Percentiles rank a stretch among this genome's conserved stretches.
phyloP scores from a whole-genome alignment of 2,797 vertebrate species.

The Gymnothorax javanicus region DNA sequence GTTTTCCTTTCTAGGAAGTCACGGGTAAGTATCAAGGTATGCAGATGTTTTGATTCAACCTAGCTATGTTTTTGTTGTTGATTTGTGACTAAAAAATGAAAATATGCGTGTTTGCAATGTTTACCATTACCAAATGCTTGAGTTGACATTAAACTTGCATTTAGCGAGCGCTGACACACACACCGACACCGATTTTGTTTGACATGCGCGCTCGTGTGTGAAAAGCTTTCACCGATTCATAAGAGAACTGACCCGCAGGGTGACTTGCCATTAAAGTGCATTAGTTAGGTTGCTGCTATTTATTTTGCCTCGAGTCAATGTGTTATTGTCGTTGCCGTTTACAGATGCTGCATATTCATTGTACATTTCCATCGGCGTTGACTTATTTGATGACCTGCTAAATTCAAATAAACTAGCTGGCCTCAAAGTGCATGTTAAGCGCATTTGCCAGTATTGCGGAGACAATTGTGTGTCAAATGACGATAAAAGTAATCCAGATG shows the following conservation, averaged over 20 bases:
- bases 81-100: not conserved
- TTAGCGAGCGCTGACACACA: no score
- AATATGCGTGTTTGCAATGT: not conserved
- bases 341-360: slow-evolving; percentile 27
- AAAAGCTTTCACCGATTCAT: no score
- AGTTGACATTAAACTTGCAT: no score
- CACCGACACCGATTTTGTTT: no score
- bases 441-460: not conserved
- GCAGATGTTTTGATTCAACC: not conserved
- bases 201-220: no score
- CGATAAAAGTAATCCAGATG: not conserved
- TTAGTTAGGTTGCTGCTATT: not conserved
- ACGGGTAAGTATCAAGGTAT: not conserved
- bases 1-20: not conserved
- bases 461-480: not conserved
- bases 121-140: no score
- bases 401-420: no score
- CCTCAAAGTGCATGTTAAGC: not conserved
- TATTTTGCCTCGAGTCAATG: not conserved
- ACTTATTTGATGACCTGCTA: not conserved
- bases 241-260: no score
- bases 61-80: not conserved
- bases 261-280: not conserved
- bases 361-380: slow-evolving; percentile 30
- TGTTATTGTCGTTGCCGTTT: slow-evolving; percentile 2